phyloP scores from a whole-genome alignment of 2,113 vertebrate species.

The Panurus biarmicus region DNA sequence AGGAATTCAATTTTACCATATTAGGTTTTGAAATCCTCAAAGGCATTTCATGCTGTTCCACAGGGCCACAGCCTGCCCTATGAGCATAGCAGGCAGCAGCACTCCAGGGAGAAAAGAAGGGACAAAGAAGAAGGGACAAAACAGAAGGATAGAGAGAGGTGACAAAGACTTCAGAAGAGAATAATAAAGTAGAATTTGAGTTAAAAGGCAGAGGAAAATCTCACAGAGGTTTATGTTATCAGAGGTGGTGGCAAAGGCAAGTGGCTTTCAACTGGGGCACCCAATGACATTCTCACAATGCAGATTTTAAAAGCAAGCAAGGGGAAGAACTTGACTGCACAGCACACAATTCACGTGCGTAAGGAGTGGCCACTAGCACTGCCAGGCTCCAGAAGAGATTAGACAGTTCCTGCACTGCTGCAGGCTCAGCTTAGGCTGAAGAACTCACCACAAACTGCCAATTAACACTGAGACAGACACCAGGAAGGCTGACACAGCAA shows the following conservation, averaged over 20 bases:
- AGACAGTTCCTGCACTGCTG: background rate
- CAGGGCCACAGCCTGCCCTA: background rate
- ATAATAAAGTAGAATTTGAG: background rate
- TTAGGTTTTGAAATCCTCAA: background rate
- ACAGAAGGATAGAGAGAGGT: background rate
- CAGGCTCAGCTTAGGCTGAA: background rate
- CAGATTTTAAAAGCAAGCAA: background rate
- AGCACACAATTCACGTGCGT: background rate
- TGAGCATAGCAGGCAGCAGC: background rate
- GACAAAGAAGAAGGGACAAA: background rate
- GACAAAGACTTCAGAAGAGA: background rate
- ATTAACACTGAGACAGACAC: background rate
- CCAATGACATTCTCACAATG: background rate
- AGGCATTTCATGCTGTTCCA: background rate
- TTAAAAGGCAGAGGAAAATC: background rate
- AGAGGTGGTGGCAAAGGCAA: background rate
- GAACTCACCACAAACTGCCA: background rate
- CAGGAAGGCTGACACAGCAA: background rate
- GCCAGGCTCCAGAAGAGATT: background rate
- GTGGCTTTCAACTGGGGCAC: background rate
- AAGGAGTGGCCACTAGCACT: too few relatives aligned
- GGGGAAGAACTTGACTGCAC: background rate
- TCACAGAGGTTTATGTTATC: rapidly evolving
- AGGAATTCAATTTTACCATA: background rate
- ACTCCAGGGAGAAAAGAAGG: background rate